phyloP scores from a whole-genome alignment of 2,888 invertebrate genomes.

The Epicampocera succincta region DNA sequence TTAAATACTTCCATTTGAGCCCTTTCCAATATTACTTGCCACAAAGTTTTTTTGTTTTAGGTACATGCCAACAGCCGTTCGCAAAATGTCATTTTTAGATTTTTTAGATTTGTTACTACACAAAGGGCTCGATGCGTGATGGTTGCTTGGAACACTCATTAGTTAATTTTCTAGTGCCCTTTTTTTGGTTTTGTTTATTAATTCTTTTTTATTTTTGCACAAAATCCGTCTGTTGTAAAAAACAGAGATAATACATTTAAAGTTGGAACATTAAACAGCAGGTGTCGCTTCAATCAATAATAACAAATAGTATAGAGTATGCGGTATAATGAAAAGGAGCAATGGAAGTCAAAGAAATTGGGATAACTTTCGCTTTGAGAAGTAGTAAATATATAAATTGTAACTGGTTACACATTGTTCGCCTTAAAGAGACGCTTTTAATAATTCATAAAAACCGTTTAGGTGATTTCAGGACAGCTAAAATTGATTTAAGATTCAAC shows the following conservation, averaged over 20 bases:
- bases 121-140: slow-evolving; percentile 66
- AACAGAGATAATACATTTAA: slow-evolving; percentile 18
- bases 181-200: slow-evolving; percentile 51
- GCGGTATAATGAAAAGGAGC: neutral
- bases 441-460: too few relatives aligned
- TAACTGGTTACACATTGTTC: too few relatives aligned
- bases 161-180: slow-evolving; percentile 46
- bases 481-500: too few relatives aligned
- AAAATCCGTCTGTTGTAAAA: slow-evolving; percentile 38
- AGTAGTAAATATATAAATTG: too few relatives aligned
- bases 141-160: slow-evolving; percentile 69
- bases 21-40: slow-evolving; percentile 72
- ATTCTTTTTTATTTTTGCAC: slow-evolving; percentile 23
- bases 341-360: too few relatives aligned
- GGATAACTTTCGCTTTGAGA: too few relatives aligned
- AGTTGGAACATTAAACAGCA: slow-evolving; percentile 11
- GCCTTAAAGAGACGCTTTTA: too few relatives aligned
- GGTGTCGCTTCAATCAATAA: neutral
- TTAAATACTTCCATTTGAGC: neutral
- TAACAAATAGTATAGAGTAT: slow-evolving; percentile 3
- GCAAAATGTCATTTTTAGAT: slow-evolving; percentile 78
- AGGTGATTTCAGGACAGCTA: too few relatives aligned
- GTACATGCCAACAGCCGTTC: slow-evolving; percentile 77
- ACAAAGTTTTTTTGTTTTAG: slow-evolving; percentile 80
- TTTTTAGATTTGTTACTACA: slow-evolving; percentile 74